Base-by-base conservation (phyloP, 2,888 invertebrate genomes). In the Colletes collaris region DNA sequence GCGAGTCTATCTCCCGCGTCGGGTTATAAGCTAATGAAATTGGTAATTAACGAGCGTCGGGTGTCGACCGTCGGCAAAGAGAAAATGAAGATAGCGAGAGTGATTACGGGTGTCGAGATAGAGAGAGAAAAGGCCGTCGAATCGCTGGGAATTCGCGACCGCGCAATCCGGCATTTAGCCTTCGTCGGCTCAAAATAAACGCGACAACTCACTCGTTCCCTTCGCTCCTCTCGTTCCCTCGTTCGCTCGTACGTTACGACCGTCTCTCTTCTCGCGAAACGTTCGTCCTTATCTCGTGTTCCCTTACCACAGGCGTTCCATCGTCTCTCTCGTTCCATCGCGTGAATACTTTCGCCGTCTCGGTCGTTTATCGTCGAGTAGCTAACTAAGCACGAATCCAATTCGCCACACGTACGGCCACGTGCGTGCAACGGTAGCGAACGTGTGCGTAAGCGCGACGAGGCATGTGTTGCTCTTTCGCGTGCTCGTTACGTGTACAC, bases 151-250 rank as follows among this genome's bases (percentile, higher is more conserved):
- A 90, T 89, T 88, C 75, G 81, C 84, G 76, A 77, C 65, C 82
- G 81, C 82, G 81, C 85, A 83, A 87, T 85, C 83, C 83, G 79
- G 76, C 84, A 82, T 87, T 90, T 88, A 90, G 88, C 91, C 90
- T 91, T 91, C 90, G 86, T 76, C 73, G 83, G 87, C 90, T 90
- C 80, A 89, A 91, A 91, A 91, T 91, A 91, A 91, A 89, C 89
- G 87, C 88, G 90, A 87, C 90, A 88, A 86, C 88, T 90, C 89
- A 88, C 81, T 78, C 79, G 16, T 37, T 56, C 64, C 52, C 71
- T 66, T 60, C 59, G 19, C 35, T 55, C 52, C 65, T 35, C 65
- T 50, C 46, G 64, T 63, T 55, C 56, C 37, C 52, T n/a, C 56
- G 27, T 67, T 60, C 44, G 19, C 19, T 46, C 46, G 4, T 8